Conservation (phyloP, 1,140 invertebrate species). For the Trichonephila clavata region DNA sequence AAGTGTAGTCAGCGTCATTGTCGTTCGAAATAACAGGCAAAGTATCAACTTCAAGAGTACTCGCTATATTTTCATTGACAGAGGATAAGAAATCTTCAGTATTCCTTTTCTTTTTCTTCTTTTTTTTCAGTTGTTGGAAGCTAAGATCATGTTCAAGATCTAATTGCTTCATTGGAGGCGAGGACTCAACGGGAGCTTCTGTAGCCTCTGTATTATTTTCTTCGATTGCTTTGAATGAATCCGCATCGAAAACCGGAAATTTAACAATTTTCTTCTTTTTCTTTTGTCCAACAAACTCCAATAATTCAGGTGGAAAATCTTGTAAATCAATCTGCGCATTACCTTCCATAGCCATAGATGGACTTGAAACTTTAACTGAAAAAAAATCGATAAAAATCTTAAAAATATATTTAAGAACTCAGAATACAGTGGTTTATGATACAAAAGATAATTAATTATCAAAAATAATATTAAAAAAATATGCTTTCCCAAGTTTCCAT, state of each 20-base stretch:
- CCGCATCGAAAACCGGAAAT: not conserved
- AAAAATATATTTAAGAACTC: no score
- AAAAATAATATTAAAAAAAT: no score
- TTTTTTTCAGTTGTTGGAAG: conserved; percentile 89
- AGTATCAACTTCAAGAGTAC: conserved; percentile 33
- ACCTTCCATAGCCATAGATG: not conserved
- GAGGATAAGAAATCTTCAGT: no score
- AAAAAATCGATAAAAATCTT: no score
- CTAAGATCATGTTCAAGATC: conserved; percentile 85
- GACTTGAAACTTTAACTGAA: no score
- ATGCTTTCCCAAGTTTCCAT: no score
- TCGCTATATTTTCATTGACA: conserved; percentile 82
- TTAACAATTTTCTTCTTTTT: conserved; percentile 26
- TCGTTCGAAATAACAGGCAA: not conserved
- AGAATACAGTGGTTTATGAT: no score
- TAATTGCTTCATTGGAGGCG: not conserved
- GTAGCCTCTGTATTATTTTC: not conserved
- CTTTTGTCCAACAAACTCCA: conserved; percentile 12
- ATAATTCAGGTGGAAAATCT: not conserved
- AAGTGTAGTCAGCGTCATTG: conserved; percentile 90
- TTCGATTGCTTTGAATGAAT: not conserved
- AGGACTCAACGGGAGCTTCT: not conserved
- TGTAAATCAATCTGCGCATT: not conserved
- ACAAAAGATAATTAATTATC: no score
- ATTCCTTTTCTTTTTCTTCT: conserved; percentile 90